Evolutionary conservation across 2,888 invertebrate species (phyloP).

Genomic region (Temnothorax rugatulus): DNA sequence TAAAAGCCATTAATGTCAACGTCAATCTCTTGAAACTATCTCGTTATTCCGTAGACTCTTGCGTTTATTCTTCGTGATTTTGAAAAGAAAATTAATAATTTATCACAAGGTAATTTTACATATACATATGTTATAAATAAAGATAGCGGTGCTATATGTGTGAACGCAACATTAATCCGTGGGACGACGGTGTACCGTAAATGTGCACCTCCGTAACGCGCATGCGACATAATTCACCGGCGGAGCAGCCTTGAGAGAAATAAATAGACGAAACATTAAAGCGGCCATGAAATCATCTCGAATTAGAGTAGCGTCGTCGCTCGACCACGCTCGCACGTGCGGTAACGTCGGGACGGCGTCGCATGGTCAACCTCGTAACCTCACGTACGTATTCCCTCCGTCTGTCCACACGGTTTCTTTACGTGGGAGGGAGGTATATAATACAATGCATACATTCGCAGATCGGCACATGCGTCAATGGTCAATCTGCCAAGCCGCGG

Average conservation of each 20-base stretch:
- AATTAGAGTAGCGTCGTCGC: slow-evolving; percentile 51
- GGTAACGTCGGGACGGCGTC: slow-evolving; percentile 22
- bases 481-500: slow-evolving; percentile 35
- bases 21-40: neutral
- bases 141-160: neutral
- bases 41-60: neutral
- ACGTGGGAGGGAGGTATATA: neutral
- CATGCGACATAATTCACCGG: slow-evolving; percentile 24
- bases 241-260: slow-evolving; percentile 40
- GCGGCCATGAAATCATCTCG: slow-evolving; percentile 55
- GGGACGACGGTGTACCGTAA: neutral
- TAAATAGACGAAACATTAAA: slow-evolving; percentile 54
- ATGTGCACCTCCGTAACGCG: neutral
- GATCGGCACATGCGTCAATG: neutral
- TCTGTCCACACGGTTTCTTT: slow-evolving; percentile 35
- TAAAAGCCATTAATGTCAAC: neutral
- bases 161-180: neutral
- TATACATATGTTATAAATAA: neutral
- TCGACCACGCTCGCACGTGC: neutral
- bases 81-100: neutral
- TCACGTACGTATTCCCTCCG: slow-evolving; percentile 17
- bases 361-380: slow-evolving; percentile 37
- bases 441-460: slow-evolving; percentile 27
- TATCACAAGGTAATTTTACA: neutral
- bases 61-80: neutral